Evolutionary conservation across 2,888 invertebrate genomes (phyloP).

Genomic region (Lochmaea capreae): DNA sequence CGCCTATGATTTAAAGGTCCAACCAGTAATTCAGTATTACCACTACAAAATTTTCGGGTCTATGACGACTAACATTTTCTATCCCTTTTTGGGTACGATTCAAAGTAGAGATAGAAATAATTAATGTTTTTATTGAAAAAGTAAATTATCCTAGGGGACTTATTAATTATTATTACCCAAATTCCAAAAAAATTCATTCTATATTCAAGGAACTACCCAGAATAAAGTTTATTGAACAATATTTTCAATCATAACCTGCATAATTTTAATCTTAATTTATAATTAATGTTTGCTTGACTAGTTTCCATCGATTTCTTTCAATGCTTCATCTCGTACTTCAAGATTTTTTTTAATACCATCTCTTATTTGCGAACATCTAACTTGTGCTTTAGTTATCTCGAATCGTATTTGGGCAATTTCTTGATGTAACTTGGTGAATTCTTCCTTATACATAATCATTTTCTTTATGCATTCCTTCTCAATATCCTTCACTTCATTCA

Average conservation of each 20-base stretch:
- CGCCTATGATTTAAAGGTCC: too few relatives aligned
- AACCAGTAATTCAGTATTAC: too few relatives aligned
- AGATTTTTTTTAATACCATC: background rate
- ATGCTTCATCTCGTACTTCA: background rate
- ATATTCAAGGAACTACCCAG: too few relatives aligned
- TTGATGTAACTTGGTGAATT: background rate
- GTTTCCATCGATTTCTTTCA: background rate
- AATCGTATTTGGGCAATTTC: background rate
- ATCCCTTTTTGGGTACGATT: too few relatives aligned
- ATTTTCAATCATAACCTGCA: too few relatives aligned
- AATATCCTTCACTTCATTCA: background rate
- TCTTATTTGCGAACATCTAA: background rate
- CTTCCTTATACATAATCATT: background rate
- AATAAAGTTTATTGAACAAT: too few relatives aligned
- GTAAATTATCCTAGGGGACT: too few relatives aligned
- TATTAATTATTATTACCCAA: slow-evolving; percentile 5
- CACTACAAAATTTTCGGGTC: too few relatives aligned
- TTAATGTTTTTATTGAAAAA: too few relatives aligned
- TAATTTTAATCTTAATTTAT: too few relatives aligned
- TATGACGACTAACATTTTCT: too few relatives aligned
- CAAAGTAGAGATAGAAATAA: too few relatives aligned
- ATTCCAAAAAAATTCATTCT: background rate
- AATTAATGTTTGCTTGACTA: background rate
- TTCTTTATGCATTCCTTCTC: background rate
- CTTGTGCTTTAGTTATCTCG: background rate